Conservation (phyloP, 1,140 invertebrate species). For the Drosophila sp. region DNA sequence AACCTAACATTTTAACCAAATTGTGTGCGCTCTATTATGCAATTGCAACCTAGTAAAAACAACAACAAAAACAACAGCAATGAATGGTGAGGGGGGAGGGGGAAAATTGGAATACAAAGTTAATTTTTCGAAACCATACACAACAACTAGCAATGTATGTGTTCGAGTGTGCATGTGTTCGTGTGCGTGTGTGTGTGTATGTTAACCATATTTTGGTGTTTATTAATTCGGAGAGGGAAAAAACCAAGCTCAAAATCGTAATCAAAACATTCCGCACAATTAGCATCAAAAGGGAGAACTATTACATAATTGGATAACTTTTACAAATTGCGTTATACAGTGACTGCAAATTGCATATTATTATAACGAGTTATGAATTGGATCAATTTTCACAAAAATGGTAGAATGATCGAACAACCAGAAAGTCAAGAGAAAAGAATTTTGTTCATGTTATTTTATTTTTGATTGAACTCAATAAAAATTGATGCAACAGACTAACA, state of each 20-base stretch:
- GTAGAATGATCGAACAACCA: too few species aligned
- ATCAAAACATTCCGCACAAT: conserved; percentile 6
- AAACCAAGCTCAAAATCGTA: not conserved
- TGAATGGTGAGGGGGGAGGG: not conserved
- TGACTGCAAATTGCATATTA: too few species aligned
- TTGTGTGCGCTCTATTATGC: conserved; percentile 69
- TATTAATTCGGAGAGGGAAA: not conserved
- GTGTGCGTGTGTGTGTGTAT: not conserved
- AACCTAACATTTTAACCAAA: conserved; percentile 71
- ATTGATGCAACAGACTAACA: too few species aligned
- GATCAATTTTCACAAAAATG: too few species aligned
- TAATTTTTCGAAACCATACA: conserved; percentile 13
- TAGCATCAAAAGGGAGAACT: not conserved
- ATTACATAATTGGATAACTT: too few species aligned
- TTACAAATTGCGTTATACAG: too few species aligned
- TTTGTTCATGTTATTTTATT: too few species aligned
- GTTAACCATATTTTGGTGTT: not conserved
- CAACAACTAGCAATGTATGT: not conserved
- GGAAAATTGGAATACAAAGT: not conserved
- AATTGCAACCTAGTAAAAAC: conserved; percentile 19
- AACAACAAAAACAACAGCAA: not conserved
- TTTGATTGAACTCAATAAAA: too few species aligned
- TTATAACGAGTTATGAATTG: too few species aligned
- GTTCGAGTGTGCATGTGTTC: not conserved
- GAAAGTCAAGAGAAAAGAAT: too few species aligned